These are phyloP conservation scores for Eulemur mongoz DNA, from an alignment of 2,797 vertebrate species.

Conservation along the genomic window DNA sequence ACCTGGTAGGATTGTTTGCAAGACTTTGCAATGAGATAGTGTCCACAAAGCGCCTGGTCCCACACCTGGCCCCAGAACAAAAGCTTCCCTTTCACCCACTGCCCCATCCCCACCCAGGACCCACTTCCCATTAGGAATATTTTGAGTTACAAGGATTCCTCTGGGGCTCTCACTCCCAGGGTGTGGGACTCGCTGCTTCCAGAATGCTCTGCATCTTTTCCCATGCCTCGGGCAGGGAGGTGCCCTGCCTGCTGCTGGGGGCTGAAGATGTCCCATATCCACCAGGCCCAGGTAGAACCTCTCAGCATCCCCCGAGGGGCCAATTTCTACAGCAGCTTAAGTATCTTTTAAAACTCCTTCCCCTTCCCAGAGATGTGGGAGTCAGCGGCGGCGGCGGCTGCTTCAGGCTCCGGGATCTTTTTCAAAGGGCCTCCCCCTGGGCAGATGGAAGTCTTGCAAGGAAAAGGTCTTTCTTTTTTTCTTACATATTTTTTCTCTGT, in stretches of 20 bases:
- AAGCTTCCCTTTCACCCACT: too few relatives aligned
- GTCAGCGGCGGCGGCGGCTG: not conserved
- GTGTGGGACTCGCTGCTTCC: not conserved
- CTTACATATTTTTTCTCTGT: not conserved
- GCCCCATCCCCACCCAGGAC: rapidly evolving
- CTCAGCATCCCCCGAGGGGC: slow-evolving; percentile 45
- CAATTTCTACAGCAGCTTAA: slow-evolving; percentile 64
- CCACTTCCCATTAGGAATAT: not conserved
- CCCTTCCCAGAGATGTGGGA: not conserved
- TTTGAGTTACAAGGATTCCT: not conserved
- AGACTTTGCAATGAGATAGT: not conserved
- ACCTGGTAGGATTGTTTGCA: rapidly evolving
- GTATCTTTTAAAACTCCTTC: slow-evolving; percentile 48
- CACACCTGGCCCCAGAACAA: rapidly evolving
- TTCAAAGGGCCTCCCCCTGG: slow-evolving; percentile 68
- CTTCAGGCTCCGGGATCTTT: not conserved
- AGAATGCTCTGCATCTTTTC: not conserved
- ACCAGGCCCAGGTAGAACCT: not conserved
- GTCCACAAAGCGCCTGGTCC: too few relatives aligned
- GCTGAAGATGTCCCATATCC: not conserved
- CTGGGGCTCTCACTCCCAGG: not conserved
- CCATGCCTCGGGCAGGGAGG: not conserved
- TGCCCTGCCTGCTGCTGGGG: not conserved
- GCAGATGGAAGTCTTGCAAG: slow-evolving; percentile 16
- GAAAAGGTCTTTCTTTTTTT: slow-evolving; percentile 41